Percentiles rank a stretch among this genome's conserved stretches.
Conservation (phyloP, 2,113 vertebrate genomes). For the Gobio gobio region DNA sequence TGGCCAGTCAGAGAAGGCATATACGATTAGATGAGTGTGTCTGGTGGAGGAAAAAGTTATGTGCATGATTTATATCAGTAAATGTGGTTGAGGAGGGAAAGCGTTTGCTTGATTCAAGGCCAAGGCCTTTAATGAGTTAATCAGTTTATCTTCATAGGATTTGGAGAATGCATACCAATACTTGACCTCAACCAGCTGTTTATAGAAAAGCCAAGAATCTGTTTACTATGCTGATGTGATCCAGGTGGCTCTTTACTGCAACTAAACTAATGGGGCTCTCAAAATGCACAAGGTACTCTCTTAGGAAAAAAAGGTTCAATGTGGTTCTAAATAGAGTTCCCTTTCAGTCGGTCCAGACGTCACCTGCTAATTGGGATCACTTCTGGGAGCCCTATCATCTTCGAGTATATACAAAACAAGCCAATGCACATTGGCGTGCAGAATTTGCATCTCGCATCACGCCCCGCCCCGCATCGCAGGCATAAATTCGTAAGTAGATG, state of each 20-base stretch:
- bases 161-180: neutral
- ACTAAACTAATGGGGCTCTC: slow-evolving; percentile 60
- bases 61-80: slow-evolving; percentile 67
- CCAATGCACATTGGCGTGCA: too few species aligned
- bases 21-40: slow-evolving; percentile 37
- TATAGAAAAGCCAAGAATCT: slow-evolving; percentile 57
- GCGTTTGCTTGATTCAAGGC: slow-evolving; percentile 61
- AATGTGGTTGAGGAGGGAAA: slow-evolving; percentile 49
- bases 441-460: too few species aligned
- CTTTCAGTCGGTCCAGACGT: too few species aligned
- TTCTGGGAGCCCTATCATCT: too few species aligned
- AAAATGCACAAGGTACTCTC: neutral
- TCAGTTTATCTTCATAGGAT: slow-evolving; percentile 68
- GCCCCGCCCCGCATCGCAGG: too few species aligned
- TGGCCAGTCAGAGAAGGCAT: slow-evolving; percentile 57
- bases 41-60: neutral
- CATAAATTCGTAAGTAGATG: too few species aligned
- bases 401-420: too few species aligned
- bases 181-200: slow-evolving; percentile 63
- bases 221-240: slow-evolving; percentile 67
- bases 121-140: slow-evolving; percentile 61
- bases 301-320: too few species aligned
- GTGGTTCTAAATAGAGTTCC: too few species aligned
- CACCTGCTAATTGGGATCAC: too few species aligned
- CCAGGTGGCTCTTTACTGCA: slow-evolving; percentile 60